Evolutionary conservation across 2,113 vertebrate species (phyloP), one percentile per base, ranked within the genome.

Genomic region (Trichechus manatus): DNA sequence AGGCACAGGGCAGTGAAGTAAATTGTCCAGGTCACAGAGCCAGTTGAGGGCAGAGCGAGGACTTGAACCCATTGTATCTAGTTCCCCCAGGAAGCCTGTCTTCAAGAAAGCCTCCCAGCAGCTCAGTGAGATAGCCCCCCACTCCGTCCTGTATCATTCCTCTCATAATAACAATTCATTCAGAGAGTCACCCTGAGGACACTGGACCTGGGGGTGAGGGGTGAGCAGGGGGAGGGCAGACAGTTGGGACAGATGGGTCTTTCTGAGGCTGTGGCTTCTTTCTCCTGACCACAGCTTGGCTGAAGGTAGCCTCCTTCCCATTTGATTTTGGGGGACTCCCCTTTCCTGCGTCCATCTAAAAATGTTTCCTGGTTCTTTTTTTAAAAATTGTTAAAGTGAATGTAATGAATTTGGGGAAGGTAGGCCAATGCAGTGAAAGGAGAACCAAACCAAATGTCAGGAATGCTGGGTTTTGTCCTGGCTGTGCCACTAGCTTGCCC

Each of bases 221-320:
- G 10, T 25, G 33, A 10, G 15, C 1, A 20, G 25, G 9, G 13
- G 33, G 13, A 2, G 1, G 68, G 14, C 0, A 5, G 56, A 13
- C 3, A 3, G 5, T 9, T 0, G 3, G 36, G n/a, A 53, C 4
- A 11, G 36, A 6, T 0, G 5, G 63, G 63, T 7, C 50, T 39
- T 59, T 68, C 63, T 13, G 29, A 81, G 47, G 50, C 31, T 29
- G 36, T 39, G 70, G 11, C 9, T 72, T 80, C 90, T 77, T 68
- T 61, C 53, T 47, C 50, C 0, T 2, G 63, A 66, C 31, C 61
- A 61, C 0, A 53, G 87, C 23, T 50, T 72, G 25, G 66, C 70
- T 33, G 36, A 77, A 64, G 59, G 33, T 13, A 8, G 15, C 75
- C 59, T 91, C 63, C 23, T 78, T 25, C 36, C 47, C 17, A 39